Conservation (phyloP, 2,113 vertebrate genomes). For the Ginglymostoma cirratum region DNA sequence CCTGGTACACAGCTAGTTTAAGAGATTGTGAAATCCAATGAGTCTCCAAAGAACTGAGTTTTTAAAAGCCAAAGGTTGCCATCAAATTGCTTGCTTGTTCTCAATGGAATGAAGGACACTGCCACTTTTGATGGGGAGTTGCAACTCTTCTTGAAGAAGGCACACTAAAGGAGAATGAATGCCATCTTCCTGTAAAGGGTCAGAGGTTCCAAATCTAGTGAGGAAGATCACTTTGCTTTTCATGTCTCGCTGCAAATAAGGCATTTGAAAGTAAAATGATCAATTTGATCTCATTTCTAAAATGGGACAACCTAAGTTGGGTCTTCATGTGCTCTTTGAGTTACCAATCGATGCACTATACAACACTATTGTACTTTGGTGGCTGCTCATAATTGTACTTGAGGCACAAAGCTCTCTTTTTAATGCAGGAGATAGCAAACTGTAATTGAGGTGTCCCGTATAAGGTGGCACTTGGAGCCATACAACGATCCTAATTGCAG, state of each 20-base stretch:
- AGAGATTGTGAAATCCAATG: background rate
- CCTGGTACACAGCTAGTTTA: background rate
- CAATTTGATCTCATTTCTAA: background rate
- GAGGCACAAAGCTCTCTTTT: background rate
- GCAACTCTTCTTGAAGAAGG: background rate
- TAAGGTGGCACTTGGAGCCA: background rate
- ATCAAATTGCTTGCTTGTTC: background rate
- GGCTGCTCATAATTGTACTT: background rate
- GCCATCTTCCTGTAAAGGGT: background rate
- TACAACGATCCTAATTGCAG: background rate
- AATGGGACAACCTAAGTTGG: background rate
- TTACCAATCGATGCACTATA: background rate
- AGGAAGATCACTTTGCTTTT: background rate
- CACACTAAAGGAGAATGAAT: background rate
- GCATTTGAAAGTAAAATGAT: background rate
- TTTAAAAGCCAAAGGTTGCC: background rate
- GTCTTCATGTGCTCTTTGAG: background rate
- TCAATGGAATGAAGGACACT: background rate
- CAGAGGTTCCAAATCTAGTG: background rate
- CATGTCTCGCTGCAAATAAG: background rate
- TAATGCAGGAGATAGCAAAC: background rate
- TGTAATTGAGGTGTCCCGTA: background rate
- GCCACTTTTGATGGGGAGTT: background rate
- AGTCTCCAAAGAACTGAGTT: background rate
- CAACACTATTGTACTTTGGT: background rate